phyloP scores from a whole-genome alignment of 2,888 invertebrate genomes.

The Drosophila hamatofila region DNA sequence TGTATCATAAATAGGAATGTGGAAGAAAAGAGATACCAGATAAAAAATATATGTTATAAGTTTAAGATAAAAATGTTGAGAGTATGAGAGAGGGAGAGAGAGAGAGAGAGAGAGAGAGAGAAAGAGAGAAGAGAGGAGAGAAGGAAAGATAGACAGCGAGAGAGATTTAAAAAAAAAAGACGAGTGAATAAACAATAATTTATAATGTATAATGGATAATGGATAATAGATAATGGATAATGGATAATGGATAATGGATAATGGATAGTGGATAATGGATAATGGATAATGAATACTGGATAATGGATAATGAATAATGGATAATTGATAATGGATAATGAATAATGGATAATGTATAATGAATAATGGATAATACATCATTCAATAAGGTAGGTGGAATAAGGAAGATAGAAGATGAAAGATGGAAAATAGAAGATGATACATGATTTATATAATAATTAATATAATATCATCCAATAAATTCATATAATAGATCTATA shows the following conservation, averaged over 20 bases:
- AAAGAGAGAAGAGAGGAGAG: neutral
- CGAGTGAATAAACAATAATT: neutral
- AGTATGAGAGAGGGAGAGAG: too few relatives aligned
- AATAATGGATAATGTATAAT: neutral
- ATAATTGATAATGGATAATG: neutral
- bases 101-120: neutral
- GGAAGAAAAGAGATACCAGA: neutral
- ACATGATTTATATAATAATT: too few relatives aligned
- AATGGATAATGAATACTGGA: neutral
- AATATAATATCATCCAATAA: too few relatives aligned
- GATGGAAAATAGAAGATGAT: too few relatives aligned
- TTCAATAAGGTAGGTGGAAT: too few relatives aligned
- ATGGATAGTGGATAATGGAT: neutral
- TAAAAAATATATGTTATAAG: neutral
- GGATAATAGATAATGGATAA: neutral
- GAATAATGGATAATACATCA: too few relatives aligned
- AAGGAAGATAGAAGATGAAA: neutral
- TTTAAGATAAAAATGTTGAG: too few relatives aligned
- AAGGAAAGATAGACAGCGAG: neutral
- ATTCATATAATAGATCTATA: too few relatives aligned
- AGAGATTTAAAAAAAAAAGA: too few relatives aligned
- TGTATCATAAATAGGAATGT: too few relatives aligned
- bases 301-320: neutral
- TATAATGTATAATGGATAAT: too few relatives aligned
- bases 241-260: neutral